phyloP scores from a whole-genome alignment of 2,888 invertebrate genomes.

The Leptopterna dolabrata region DNA sequence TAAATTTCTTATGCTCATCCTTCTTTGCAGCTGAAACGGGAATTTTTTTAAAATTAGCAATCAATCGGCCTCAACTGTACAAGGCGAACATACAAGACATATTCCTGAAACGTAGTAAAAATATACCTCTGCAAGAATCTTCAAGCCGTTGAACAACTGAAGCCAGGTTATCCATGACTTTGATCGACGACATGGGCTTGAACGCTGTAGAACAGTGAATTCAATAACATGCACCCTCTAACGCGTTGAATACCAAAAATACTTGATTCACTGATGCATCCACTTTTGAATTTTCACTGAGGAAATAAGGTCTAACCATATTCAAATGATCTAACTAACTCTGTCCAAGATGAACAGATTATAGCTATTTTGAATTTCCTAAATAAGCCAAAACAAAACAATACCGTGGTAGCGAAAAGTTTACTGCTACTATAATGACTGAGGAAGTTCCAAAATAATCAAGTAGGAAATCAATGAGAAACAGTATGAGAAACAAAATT shows the following conservation, averaged over 20 bases:
- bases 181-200: not conserved
- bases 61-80: not conserved
- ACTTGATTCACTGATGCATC: no score
- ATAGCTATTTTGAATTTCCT: not conserved
- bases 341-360: not conserved
- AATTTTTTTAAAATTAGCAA: not conserved
- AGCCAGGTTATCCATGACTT: not conserved
- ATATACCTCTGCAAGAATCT: not conserved
- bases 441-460: no score
- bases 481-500: not conserved
- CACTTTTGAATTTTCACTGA: no score
- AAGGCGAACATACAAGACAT: not conserved
- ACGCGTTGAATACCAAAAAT: no score
- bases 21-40: not conserved
- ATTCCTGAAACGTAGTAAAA: not conserved
- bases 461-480: not conserved
- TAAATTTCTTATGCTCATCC: not conserved
- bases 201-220: not conserved
- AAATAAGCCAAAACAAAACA: not conserved
- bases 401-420: no score
- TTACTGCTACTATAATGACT: no score
- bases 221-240: no score
- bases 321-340: no score
- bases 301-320: no score
- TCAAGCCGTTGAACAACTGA: not conserved